Percentiles rank a stretch among this genome's conserved stretches.
Conservation (phyloP, 2,113 vertebrate species). For the Picathartes gymnocephalus region DNA sequence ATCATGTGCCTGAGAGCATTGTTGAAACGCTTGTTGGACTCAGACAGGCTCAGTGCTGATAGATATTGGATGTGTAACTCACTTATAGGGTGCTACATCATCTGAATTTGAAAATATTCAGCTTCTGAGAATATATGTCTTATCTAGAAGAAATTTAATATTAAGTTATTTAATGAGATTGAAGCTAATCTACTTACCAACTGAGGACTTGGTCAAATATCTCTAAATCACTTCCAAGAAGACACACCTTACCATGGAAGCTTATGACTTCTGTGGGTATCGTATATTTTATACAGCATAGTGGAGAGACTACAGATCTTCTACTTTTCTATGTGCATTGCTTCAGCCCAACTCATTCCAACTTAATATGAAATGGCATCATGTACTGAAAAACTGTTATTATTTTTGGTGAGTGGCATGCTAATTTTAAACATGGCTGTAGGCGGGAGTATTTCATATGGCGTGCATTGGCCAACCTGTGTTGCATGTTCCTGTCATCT, state of each 20-base stretch:
- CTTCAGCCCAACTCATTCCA: not conserved
- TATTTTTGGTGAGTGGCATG: not conserved
- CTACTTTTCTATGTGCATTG: not conserved
- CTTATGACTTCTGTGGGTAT: not conserved
- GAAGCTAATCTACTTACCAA: not conserved
- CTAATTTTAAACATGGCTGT: conserved; percentile 8
- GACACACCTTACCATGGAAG: not conserved
- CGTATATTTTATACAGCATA: not conserved
- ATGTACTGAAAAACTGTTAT: not conserved
- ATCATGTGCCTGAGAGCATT: not conserved
- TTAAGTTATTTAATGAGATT: not conserved
- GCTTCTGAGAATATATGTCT: not conserved
- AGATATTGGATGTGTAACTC: not conserved
- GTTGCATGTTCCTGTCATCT: not conserved
- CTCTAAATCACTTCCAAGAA: not conserved
- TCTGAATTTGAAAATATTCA: not conserved
- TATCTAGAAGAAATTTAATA: not conserved
- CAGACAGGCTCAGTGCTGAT: not conserved
- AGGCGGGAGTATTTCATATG: not conserved
- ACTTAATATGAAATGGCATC: not conserved
- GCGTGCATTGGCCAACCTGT: not conserved
- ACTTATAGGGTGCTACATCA: not conserved
- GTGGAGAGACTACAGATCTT: not conserved
- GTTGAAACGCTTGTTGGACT: not conserved
- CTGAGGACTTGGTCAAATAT: not conserved